A percentile compares a stretch with the other conserved stretches of the same genome.
Evolutionary conservation across 1,140 invertebrate genomes (phyloP).

Genomic region (Andrena cerasifolii): DNA sequence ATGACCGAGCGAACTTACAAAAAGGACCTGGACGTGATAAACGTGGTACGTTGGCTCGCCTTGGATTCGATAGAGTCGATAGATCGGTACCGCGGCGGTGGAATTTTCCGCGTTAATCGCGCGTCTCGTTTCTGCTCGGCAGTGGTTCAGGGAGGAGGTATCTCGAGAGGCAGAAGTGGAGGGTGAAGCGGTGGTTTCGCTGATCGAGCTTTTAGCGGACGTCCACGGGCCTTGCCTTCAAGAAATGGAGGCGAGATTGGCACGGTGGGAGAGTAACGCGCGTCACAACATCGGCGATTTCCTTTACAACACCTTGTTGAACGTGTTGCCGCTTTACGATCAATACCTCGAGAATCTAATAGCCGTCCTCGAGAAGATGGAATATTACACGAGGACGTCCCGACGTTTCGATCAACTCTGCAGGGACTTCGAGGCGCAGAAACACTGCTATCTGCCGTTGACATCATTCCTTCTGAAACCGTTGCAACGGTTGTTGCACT

Average conservation of each 20-base stretch:
- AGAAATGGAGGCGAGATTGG: constrained; percentile 87
- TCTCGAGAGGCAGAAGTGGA: constrained; percentile 84
- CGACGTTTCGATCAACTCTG: constrained; percentile 90
- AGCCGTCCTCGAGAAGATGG: constrained; percentile 89
- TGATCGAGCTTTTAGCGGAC: constrained; percentile 87
- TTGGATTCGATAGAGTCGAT: not conserved
- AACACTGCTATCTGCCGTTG: constrained; percentile 93
- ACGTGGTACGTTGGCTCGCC: constrained; percentile 85
- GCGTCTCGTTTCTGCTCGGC: constrained; percentile 59
- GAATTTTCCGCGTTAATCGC: constrained; percentile 12
- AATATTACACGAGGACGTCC: constrained; percentile 88
- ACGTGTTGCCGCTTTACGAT: constrained; percentile 88
- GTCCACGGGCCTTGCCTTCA: constrained; percentile 86
- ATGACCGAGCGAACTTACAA: constrained; percentile 98
- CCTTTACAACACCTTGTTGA: constrained; percentile 79
- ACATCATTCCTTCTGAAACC: constrained; percentile 94
- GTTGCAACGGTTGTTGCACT: constrained; percentile 93
- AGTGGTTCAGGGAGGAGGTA: constrained; percentile 89
- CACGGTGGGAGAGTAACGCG: constrained; percentile 84
- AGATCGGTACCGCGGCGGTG: too few relatives aligned
- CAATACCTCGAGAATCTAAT: constrained; percentile 91
- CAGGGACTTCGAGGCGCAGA: constrained; percentile 92
- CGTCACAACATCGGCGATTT: constrained; percentile 85
- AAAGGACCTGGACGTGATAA: constrained; percentile 96
- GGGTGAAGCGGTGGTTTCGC: constrained; percentile 83